These are phyloP conservation scores for Clanis bilineata DNA, from an alignment of 2,888 invertebrate genomes.

Conservation along the genomic window DNA sequence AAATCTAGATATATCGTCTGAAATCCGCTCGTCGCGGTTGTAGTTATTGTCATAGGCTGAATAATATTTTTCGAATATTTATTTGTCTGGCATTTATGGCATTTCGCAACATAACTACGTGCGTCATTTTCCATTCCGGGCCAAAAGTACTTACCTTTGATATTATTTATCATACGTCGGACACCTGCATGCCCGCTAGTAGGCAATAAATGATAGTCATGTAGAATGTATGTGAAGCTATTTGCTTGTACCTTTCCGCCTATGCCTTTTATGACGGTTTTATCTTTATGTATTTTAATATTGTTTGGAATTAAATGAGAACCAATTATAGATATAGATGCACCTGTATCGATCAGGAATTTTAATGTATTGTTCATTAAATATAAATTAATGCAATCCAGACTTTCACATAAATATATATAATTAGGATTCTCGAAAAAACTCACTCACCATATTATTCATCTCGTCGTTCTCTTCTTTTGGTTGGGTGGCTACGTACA, in stretches of 20 bases:
- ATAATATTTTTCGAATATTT: background rate
- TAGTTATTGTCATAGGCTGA: slow-evolving; percentile 18
- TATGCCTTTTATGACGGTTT: background rate
- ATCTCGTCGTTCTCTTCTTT: too few species aligned
- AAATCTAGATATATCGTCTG: slow-evolving; percentile 4
- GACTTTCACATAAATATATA: too few species aligned
- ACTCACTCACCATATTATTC: too few species aligned
- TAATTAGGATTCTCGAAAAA: too few species aligned
- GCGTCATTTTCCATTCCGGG: background rate
- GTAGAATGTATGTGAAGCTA: background rate
- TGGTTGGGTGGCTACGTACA: too few species aligned
- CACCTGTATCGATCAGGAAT: background rate
- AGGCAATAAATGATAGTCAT: slow-evolving; percentile 10
- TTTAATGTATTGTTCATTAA: too few species aligned
- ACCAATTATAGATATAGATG: slow-evolving; percentile 1
- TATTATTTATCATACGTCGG: slow-evolving; percentile 17
- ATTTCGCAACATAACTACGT: background rate
- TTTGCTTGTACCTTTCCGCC: background rate
- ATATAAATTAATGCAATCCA: too few species aligned
- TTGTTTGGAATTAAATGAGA: background rate
- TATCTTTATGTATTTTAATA: background rate
- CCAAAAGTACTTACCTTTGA: slow-evolving; percentile 15
- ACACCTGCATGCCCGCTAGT: slow-evolving; percentile 16
- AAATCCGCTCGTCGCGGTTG: slow-evolving; percentile 18
- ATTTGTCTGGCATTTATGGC: background rate